Percentiles rank a stretch among this genome's conserved stretches.
Conservation (phyloP, 1,140 invertebrate genomes). For the Campoletis sonorensis region DNA sequence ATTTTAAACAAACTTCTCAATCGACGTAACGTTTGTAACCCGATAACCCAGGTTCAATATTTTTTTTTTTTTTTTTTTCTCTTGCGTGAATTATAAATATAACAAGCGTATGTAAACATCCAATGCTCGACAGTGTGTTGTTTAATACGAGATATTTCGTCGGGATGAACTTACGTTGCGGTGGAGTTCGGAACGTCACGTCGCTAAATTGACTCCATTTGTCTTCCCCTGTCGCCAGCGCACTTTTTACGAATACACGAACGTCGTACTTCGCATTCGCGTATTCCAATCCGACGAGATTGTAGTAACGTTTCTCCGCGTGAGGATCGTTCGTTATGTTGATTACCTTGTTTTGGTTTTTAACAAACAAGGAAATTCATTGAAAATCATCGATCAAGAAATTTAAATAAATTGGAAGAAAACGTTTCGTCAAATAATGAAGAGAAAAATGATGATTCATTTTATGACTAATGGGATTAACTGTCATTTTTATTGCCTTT, state of each 20-base stretch:
- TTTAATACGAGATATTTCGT: neutral
- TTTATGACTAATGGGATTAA: no score
- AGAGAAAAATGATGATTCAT: no score
- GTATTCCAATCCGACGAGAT: constrained; percentile 79
- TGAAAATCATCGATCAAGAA: constrained; percentile 13
- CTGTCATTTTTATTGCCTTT: no score
- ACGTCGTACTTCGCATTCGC: constrained; percentile 83
- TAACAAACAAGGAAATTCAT: constrained; percentile 18
- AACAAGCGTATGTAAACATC: no score
- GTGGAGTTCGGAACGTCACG: constrained; percentile 78
- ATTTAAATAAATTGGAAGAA: no score
- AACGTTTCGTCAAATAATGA: no score
- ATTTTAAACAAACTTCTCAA: constrained; percentile 23
- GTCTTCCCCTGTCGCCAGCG: constrained; percentile 73
- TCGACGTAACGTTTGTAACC: constrained; percentile 17
- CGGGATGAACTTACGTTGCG: constrained; percentile 74
- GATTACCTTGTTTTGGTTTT: constrained; percentile 61
- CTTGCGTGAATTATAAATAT: no score
- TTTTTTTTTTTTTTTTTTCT: no score
- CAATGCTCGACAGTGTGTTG: no score
- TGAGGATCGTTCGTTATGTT: constrained; percentile 64
- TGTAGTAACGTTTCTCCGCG: constrained; percentile 70
- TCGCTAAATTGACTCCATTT: constrained; percentile 82
- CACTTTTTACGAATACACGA: constrained; percentile 79
- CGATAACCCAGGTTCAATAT: neutral